Percentiles rank a stretch among this genome's conserved stretches.
phyloP scores from a whole-genome alignment of 1,140 invertebrate species.

The Metaphire vulgaris region DNA sequence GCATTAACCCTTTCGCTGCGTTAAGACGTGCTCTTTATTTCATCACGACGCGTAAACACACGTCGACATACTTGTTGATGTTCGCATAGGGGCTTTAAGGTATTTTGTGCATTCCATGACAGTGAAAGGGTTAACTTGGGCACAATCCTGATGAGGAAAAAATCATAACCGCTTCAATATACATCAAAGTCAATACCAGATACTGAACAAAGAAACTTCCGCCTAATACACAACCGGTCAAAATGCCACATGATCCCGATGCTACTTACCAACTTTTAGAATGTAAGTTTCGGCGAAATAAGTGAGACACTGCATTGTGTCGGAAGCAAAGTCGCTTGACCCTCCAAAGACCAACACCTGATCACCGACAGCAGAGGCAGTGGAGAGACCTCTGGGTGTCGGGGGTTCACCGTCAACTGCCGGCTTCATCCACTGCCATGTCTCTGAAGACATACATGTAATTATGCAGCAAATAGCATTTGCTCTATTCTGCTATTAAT shows the following conservation, averaged over 20 bases:
- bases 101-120: too few relatives aligned
- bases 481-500: not conserved
- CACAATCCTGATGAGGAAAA: too few relatives aligned
- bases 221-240: not conserved
- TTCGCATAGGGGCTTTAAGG: too few relatives aligned
- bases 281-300: slow-evolving; percentile 29
- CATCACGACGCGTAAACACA: too few relatives aligned
- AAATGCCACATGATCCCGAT: not conserved
- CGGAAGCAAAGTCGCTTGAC: slow-evolving; percentile 39
- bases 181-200: not conserved
- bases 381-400: slow-evolving; percentile 40
- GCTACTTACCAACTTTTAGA: slow-evolving; percentile 4
- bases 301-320: slow-evolving; percentile 44
- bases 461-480: not conserved
- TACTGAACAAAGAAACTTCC: not conserved
- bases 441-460: slow-evolving; percentile 34
- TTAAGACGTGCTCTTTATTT: too few relatives aligned
- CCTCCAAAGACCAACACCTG: slow-evolving; percentile 45
- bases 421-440: slow-evolving; percentile 42
- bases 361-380: slow-evolving; percentile 37
- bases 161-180: too few relatives aligned
- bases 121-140: too few relatives aligned
- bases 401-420: slow-evolving; percentile 36
- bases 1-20: too few relatives aligned
- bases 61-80: too few relatives aligned